Evolutionary conservation across 2,113 vertebrate genomes (phyloP), one percentile per base, ranked within the genome.

Genomic region (Cephalophus harveyi): DNA sequence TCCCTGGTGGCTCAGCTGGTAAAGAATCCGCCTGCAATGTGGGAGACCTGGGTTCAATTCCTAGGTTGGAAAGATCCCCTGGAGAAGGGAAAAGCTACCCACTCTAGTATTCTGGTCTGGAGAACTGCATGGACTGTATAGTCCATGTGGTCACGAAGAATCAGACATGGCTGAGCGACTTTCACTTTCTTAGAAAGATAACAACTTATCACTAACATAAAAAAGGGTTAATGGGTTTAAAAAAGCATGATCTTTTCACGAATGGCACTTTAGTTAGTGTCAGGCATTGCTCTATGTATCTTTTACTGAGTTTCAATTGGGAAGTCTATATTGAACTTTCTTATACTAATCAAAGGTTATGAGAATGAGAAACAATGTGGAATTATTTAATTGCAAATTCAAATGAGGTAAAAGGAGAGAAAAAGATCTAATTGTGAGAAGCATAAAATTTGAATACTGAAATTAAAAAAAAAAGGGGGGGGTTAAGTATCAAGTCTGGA

Each of bases 371-470:
- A 91, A 62, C 1, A 25, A 67, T 2, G 7, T 40, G 55, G 79
- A 76, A 78, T 57, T 16, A 89, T 36, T 83, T 93, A 59, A 36
- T 4, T 91, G 7, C 14, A 54, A 33, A 71, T 71, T 71, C 71
- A 40, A 67, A 82, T 52, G 43, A 78, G 4, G 19, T 52, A n/a
- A 89, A 43, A 30, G 13, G 2, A 78, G 14, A 48, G 40, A 1
- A 15, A 87, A 84, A 85, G 50, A n/a, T 60, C 19, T 64, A 87
- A 93, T 87, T 71, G 52, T 36, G 48, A 87, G 81, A 84, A 89
- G 36, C 48, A 67, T 17, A 89, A 67, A 59, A 55, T 59, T 14
- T 64, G 67, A 89, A 74, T 54, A 54, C 15, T 64, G 19, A 84
- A 40, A 33, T 71, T 23, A 36, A 2, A 25, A 40, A 86, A 55